A percentile compares a stretch with the other conserved stretches of the same genome.
phyloP scores from a whole-genome alignment of 2,113 vertebrate genomes.

The Lophius piscatorius region DNA sequence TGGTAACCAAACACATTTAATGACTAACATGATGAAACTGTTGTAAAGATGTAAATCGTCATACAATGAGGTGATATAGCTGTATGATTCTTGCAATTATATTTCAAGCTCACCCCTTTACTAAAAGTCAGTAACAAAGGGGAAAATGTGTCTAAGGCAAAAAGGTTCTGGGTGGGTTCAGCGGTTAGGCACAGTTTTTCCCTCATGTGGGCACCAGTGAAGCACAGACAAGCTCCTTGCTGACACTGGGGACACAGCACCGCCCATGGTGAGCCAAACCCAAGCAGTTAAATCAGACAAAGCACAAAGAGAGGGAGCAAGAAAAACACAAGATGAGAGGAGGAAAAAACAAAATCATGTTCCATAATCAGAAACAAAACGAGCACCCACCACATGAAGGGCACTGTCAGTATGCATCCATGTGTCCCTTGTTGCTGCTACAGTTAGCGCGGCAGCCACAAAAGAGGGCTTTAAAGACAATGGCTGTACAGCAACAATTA shows the following conservation, averaged over 20 bases:
- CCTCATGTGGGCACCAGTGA: slow-evolving; percentile 60
- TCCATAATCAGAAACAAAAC: slow-evolving; percentile 75
- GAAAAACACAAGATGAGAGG: slow-evolving; percentile 40
- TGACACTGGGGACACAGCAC: slow-evolving; percentile 37
- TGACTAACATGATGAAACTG: slow-evolving; percentile 40
- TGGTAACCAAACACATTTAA: slow-evolving; percentile 47
- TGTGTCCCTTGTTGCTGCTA: slow-evolving; percentile 60
- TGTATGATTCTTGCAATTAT: slow-evolving; percentile 10
- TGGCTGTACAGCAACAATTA: slow-evolving; percentile 68
- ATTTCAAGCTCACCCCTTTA: slow-evolving; percentile 18
- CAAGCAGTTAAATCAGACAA: slow-evolving; percentile 48
- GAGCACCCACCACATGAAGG: slow-evolving; percentile 70
- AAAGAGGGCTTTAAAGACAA: slow-evolving; percentile 71
- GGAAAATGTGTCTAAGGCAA: slow-evolving; percentile 34
- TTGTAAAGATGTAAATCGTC: slow-evolving; percentile 54
- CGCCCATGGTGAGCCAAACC: slow-evolving; percentile 53
- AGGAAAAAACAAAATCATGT: slow-evolving; percentile 69
- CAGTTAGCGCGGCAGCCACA: slow-evolving; percentile 69
- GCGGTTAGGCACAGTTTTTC: slow-evolving; percentile 43
- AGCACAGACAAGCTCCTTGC: slow-evolving; percentile 39
- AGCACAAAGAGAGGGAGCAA: slow-evolving; percentile 40
- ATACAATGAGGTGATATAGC: slow-evolving; percentile 33
- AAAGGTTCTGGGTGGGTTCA: slow-evolving; percentile 51
- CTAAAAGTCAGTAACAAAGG: slow-evolving; percentile 21
- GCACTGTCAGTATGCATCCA: slow-evolving; percentile 53